Base-by-base conservation (phyloP, 2,113 vertebrate genomes). In the Triplophysa siluroides region DNA sequence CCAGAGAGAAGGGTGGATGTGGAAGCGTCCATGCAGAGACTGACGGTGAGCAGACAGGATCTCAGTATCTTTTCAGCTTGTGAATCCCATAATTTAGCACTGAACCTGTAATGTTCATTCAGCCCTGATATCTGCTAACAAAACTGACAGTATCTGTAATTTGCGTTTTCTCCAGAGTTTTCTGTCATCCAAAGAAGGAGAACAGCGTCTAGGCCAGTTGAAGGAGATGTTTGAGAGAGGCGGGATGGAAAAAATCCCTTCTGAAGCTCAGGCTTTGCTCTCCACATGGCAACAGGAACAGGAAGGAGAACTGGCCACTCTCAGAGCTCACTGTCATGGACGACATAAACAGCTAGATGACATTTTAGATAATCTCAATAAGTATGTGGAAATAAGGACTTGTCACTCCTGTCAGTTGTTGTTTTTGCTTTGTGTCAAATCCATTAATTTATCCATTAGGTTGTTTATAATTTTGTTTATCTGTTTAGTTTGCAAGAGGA, bases 201-300 rank as follows among this genome's bases (percentile, higher is more conserved):
- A 93, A 70, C 87, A 82, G 84, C 92, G 92, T 72, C 92, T 95
- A 78, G 88, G 88, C 4, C 93, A 93, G 83, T 88, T 98, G 19
- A 91, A 91, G 60, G 90, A 90, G 63, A 87, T 92, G 8, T 14
- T 96, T 85, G 88, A 89, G 60, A 90, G 90, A 71, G 93, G 92
- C 41, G 86, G 87, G 60, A 88, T 86, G 81, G 92, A 87, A 73
- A 92, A 93, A 83, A 66, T 96, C 76, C 91, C 95, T 66, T 88
- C 93, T 52, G 89, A 90, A 45, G 89, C 86, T 61, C 90, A 93
- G 43, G 89, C 83, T 2, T 93, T 95, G 33, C 88, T 98, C 9
- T 86, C 2, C 13, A 87, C 72, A 58, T 93, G 94, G 91, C 91
- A 96, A 76, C 85, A 88, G 84, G 95, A 94, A 85, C 95, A 96